phyloP scores from a whole-genome alignment of 2,888 invertebrate species.

The Luperina testacea region DNA sequence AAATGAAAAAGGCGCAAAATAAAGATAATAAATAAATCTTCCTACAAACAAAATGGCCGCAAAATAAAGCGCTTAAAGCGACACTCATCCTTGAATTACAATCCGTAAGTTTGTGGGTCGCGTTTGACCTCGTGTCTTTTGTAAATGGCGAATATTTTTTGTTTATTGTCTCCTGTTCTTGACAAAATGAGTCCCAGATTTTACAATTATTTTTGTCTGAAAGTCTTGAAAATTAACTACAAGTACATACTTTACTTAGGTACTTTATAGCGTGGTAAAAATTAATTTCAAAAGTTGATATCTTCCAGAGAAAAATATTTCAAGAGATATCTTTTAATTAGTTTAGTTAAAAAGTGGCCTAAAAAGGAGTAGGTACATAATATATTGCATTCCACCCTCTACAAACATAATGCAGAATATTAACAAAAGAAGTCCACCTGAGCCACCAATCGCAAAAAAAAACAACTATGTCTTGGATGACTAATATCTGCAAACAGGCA shows the following conservation, averaged over 20 bases:
- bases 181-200: slow-evolving; percentile 19
- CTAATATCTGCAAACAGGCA: too few species aligned
- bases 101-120: slow-evolving; percentile 26
- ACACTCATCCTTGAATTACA: slow-evolving; percentile 40
- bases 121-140: slow-evolving; percentile 29
- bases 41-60: slow-evolving; percentile 7
- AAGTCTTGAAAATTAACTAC: not conserved
- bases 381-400: not conserved
- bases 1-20: slow-evolving; percentile 8
- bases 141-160: slow-evolving; percentile 43
- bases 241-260: too few species aligned
- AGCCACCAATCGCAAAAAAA: not conserved
- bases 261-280: not conserved
- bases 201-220: slow-evolving; percentile 2
- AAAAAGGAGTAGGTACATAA: not conserved
- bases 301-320: not conserved
- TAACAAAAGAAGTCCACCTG: not conserved
- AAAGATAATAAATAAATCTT: too few species aligned
- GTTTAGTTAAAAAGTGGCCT: too few species aligned
- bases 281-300: not conserved
- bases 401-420: not conserved
- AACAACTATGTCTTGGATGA: not conserved
- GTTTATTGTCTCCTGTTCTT: slow-evolving; percentile 35
- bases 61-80: slow-evolving; percentile 25
- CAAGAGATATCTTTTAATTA: too few species aligned